Conservation (phyloP, 2,797 vertebrate genomes). For the Gila robusta region DNA sequence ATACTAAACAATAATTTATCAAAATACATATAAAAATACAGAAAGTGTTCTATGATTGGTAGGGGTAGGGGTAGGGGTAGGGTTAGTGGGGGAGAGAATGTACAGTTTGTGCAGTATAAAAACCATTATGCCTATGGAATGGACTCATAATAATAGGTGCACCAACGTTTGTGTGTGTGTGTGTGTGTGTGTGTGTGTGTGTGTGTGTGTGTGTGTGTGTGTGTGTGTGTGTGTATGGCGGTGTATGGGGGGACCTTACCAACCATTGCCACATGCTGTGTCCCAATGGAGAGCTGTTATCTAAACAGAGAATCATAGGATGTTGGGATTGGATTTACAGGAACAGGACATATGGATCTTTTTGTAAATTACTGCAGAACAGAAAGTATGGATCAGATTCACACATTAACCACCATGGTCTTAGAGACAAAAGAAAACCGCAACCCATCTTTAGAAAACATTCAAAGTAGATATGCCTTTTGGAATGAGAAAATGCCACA, state of each 20-base stretch:
- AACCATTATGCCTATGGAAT: neutral
- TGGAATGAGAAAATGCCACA: neutral
- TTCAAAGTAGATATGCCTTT: too few relatives aligned
- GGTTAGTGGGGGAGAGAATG: neutral
- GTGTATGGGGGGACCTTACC: conserved; percentile 65
- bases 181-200: neutral
- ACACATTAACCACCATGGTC: neutral
- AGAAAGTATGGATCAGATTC: conserved; percentile 57
- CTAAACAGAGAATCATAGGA: conserved; percentile 57
- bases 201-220: neutral
- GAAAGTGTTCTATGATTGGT: neutral
- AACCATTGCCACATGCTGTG: conserved; percentile 80
- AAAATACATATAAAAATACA: neutral
- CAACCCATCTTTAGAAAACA: too few relatives aligned
- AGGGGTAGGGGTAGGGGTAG: neutral
- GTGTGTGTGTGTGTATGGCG: neutral
- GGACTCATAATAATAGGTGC: neutral
- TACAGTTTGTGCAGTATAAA: neutral
- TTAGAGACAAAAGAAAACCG: neutral
- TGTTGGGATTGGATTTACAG: conserved; percentile 60
- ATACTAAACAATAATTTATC: neutral
- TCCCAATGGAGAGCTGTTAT: conserved; percentile 75
- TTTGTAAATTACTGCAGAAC: conserved; percentile 44
- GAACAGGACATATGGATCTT: conserved; percentile 62
- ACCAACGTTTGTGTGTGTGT: neutral